Percentiles rank a stretch among this genome's conserved stretches.
These are phyloP conservation scores for Sula dactylatra DNA, from an alignment of 2,113 vertebrate genomes.

Conservation along the genomic window DNA sequence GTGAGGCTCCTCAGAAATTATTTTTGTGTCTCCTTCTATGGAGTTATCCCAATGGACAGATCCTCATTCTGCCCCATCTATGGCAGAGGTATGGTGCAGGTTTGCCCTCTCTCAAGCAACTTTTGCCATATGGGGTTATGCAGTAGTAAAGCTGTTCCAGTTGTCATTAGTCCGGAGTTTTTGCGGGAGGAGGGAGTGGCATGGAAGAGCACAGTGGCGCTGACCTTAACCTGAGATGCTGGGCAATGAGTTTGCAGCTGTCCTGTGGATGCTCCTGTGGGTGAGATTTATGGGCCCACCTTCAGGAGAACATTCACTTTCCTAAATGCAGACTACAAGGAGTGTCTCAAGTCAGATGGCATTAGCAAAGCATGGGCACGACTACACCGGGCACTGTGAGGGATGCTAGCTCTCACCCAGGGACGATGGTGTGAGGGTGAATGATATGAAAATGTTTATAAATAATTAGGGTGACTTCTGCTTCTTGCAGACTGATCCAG, in stretches of 20 bases:
- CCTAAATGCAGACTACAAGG: background rate
- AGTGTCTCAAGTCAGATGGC: background rate
- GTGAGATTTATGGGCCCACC: background rate
- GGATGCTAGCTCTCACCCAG: background rate
- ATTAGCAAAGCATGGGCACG: background rate
- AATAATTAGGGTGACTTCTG: background rate
- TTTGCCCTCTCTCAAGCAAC: background rate
- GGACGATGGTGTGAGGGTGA: fast-evolving
- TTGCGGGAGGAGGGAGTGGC: background rate
- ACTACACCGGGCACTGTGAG: background rate
- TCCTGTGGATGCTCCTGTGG: background rate
- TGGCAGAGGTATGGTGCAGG: background rate
- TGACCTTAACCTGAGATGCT: background rate
- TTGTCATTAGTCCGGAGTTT: background rate
- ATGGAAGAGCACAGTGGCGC: background rate
- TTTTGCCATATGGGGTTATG: background rate
- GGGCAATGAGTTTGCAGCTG: background rate
- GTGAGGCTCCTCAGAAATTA: background rate
- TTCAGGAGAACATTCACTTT: background rate
- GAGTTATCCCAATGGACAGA: background rate
- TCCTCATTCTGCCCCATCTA: fast-evolving
- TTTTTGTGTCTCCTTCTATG: background rate
- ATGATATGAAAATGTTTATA: background rate
- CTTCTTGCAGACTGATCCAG: background rate
- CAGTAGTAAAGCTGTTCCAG: background rate